Evolutionary conservation across 2,888 invertebrate genomes (phyloP).

Genomic region (Ectobius pallidus): DNA sequence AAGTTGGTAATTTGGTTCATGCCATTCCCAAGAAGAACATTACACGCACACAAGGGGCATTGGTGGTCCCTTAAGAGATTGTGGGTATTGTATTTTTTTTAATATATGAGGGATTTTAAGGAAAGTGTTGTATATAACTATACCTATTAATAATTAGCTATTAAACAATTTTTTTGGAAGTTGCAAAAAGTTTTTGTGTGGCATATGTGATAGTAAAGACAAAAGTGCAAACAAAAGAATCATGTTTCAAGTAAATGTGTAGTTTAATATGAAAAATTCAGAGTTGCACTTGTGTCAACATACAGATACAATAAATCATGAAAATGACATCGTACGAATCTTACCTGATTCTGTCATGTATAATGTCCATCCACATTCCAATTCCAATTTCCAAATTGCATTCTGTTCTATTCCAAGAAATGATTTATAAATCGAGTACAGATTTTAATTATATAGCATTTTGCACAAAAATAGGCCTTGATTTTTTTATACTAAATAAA

Average conservation of each 20-base stretch:
- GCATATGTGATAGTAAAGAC: slow-evolving; percentile 14
- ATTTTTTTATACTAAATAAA: no score
- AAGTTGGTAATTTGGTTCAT: not conserved
- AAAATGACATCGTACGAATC: not conserved
- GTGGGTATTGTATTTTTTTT: slow-evolving; percentile 8
- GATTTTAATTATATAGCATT: no score
- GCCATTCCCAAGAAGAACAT: slow-evolving; percentile 10
- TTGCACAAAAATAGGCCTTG: no score
- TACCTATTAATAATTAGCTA: slow-evolving; percentile 25
- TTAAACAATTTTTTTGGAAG: slow-evolving; percentile 4
- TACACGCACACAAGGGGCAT: slow-evolving; percentile 20
- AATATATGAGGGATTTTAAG: not conserved
- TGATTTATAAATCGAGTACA: no score
- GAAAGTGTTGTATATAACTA: slow-evolving; percentile 21
- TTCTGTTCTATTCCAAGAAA: no score
- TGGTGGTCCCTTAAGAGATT: not conserved
- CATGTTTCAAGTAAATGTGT: not conserved
- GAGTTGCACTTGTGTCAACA: slow-evolving; percentile 3
- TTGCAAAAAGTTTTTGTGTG: slow-evolving; percentile 1
- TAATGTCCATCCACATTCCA: not conserved
- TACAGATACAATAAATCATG: slow-evolving; percentile 1
- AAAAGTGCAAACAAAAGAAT: not conserved
- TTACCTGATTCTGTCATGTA: not conserved
- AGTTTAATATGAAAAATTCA: not conserved
- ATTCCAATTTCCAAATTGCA: no score